Evolutionary conservation across 2,113 vertebrate genomes (phyloP).

Genomic region (Notothenia rossii): DNA sequence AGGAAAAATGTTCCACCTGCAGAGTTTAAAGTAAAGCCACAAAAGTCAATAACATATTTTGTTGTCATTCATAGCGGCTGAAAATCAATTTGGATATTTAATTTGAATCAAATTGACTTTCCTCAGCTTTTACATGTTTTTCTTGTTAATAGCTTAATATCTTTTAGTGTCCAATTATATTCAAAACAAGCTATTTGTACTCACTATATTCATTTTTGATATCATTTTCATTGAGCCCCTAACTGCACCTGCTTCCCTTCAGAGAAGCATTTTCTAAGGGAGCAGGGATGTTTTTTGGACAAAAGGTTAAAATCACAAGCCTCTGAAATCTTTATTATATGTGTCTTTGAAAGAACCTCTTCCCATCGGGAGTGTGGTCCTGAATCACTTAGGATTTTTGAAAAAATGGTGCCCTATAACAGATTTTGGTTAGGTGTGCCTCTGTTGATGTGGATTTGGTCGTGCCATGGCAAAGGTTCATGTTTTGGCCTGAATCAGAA

Average conservation of each 20-base stretch:
- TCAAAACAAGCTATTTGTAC: neutral
- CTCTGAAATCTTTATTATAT: conserved; percentile 28
- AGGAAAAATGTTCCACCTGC: neutral
- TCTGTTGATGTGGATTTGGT: conserved; percentile 8
- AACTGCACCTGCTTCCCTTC: neutral
- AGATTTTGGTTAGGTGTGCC: neutral
- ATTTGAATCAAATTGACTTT: neutral
- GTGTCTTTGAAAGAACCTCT: conserved; percentile 16
- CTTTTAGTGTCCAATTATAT: neutral
- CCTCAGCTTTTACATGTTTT: neutral
- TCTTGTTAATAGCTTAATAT: neutral
- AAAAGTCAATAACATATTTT: neutral
- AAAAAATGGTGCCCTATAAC: conserved; percentile 17
- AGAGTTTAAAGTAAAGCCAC: neutral
- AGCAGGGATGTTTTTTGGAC: conserved; percentile 1
- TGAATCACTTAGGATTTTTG: conserved; percentile 42
- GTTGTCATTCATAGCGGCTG: neutral
- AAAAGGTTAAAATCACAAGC: conserved; percentile 15
- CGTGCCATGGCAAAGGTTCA: conserved; percentile 7
- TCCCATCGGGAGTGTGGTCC: conserved; percentile 24
- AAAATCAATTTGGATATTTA: neutral
- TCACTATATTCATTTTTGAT: neutral
- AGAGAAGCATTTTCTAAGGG: neutral
- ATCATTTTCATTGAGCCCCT: neutral
- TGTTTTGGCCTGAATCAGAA: conserved; percentile 14